phyloP scores from a whole-genome alignment of 2,797 vertebrate genomes.

The Botia almorhae region DNA sequence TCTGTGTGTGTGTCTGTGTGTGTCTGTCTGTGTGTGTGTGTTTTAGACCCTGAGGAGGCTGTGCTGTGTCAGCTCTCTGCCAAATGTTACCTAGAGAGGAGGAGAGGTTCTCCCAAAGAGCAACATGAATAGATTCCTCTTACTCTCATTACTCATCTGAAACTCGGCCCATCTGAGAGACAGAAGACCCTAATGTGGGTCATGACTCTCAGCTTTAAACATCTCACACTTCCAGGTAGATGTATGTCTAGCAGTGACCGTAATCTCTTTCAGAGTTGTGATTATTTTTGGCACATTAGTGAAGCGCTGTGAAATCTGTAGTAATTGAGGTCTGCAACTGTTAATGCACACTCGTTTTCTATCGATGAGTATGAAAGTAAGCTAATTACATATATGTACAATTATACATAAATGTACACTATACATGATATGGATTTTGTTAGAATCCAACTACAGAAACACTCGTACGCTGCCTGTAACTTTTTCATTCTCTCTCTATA shows the following conservation, averaged over 20 bases:
- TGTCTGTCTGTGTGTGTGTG: slow-evolving; percentile 15
- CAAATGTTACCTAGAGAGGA: slow-evolving; percentile 20
- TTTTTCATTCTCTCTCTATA: too few species aligned
- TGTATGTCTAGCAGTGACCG: not conserved
- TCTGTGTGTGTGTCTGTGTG: not conserved
- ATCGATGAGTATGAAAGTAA: too few species aligned
- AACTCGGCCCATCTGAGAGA: slow-evolving; percentile 24
- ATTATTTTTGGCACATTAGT: slow-evolving; percentile 12
- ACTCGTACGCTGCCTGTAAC: too few species aligned
- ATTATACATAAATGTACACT: too few species aligned
- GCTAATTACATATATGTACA: too few species aligned
- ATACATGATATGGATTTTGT: too few species aligned
- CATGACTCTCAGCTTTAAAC: slow-evolving; percentile 38
- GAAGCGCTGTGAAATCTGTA: too few species aligned
- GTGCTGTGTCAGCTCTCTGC: slow-evolving; percentile 30
- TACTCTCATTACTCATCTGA: slow-evolving; percentile 26
- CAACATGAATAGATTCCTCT: slow-evolving; percentile 57
- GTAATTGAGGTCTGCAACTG: too few species aligned
- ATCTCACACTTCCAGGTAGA: slow-evolving; percentile 3
- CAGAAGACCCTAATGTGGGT: slow-evolving; percentile 58
- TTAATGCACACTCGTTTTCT: too few species aligned
- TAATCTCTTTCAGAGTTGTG: slow-evolving; percentile 9
- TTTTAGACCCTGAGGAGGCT: not conserved
- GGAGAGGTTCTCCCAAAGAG: slow-evolving; percentile 41
- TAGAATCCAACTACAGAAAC: too few species aligned